Base-by-base conservation (phyloP, 2,797 vertebrate genomes). In the Austrolebias charrua region DNA sequence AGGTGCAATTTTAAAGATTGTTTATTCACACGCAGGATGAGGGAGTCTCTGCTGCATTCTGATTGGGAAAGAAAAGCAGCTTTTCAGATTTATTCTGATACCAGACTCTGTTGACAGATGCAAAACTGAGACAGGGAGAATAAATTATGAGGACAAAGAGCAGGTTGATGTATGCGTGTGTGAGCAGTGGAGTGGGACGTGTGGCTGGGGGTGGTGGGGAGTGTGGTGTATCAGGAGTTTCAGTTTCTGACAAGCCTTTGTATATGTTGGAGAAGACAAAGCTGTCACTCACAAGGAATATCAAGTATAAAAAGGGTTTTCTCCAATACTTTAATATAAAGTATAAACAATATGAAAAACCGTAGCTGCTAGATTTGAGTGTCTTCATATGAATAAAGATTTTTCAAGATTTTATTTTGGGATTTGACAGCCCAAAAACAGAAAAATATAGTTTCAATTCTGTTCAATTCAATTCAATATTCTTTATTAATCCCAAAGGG, bases 11-110 rank as follows among this genome's bases (percentile, higher is more conserved):
- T 73, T 76, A 78, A 88, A 81, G 68, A 66, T 66, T 65, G 55
- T 80, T 85, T 72, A 83, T 86, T 84, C 79, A 46, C 65, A 84
- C 74, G 82, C 78, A 80, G 68, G 82, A 59, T 28, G 52, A 47
- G 0, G 54, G 10, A 0, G 42, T 66, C 63, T 31, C 66, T 38
- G 16, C 77, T 56, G 84, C 60, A 84, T 81, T 58, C 69, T 77
- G 81, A 85, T 80, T 11, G 28, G n/a, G 7, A 1, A 24, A 75
- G 63, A 63, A 57, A 19, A 64, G 67, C 45, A 70, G 71, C 71
- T 72, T 75, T 74, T 66, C 65, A 62, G 53, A 78, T 80, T 64
- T 13, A 20, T 48, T 69, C 50, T 45, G 74, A 80, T 65, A 66
- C 52, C 66, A 75, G 66, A 65, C 31, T 1, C 20, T 46, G 68